These are phyloP conservation scores for Glareola pratincola DNA, from an alignment of 2,113 vertebrate genomes.

Conservation along the genomic window DNA sequence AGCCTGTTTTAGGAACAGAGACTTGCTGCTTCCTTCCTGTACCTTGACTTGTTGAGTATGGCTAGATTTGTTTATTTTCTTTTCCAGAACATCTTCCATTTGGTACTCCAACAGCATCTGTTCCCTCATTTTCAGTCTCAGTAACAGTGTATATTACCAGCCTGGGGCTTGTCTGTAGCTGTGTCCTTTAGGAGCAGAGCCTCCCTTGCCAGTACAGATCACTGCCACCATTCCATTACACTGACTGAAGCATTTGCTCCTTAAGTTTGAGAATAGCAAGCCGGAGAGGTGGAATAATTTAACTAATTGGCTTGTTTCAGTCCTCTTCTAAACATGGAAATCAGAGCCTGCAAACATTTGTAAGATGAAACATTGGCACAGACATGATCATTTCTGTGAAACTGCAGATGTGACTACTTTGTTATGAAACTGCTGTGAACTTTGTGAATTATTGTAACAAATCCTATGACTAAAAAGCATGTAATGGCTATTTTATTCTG, in stretches of 20 bases:
- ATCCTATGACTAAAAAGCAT: constrained; percentile 9
- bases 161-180: neutral
- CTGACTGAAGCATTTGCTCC: neutral
- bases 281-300: constrained; percentile 12
- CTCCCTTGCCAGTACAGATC: neutral
- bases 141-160: neutral
- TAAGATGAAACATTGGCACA: constrained; percentile 4
- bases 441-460: neutral
- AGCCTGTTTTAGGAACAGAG: neutral
- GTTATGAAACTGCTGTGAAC: constrained; percentile 41
- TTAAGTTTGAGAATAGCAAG: constrained; percentile 12
- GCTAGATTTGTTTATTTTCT: constrained; percentile 9
- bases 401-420: constrained; percentile 30
- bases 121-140: neutral
- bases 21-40: neutral
- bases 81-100: neutral
- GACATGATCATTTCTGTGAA: neutral
- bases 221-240: neutral
- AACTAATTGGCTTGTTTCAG: constrained; percentile 24
- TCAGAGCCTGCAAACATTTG: neutral
- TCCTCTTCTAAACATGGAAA: constrained; percentile 51
- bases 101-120: neutral
- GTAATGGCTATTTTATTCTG: neutral
- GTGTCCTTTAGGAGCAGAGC: neutral
- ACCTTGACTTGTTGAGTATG: neutral